Evolutionary conservation across 2,797 vertebrate genomes (phyloP), one percentile per base, ranked within the genome.

Genomic region (Kryptolebias ocellatus): DNA sequence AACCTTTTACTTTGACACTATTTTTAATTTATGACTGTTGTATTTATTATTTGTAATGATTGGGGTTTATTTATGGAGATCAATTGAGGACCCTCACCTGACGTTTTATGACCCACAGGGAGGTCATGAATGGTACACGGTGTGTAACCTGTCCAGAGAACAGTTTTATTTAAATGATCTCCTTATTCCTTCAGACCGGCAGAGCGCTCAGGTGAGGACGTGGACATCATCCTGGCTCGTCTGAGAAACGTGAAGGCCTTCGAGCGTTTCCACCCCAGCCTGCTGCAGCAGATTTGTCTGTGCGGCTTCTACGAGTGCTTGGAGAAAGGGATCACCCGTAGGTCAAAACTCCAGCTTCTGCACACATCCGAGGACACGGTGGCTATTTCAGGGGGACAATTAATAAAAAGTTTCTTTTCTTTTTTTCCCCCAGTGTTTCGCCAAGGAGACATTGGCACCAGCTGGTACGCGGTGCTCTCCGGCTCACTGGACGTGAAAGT

Each of bases 401-500:
- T 12, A 42, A 12, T 12, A 12, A 53, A 51, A 61, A 17, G 1
- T 2, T 64, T 42, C 2, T 42, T 42, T 42, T 14, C 8, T 50
- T 69, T 76, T 72, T 69, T 16, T 42, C 34, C 27, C 8, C 16
- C 82, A 99, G 98, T 99, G 60, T 99, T 96, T 91, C 96, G 97
- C 20, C 97, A 99, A 87, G 97, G 98, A 76, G 98, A 99, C 80
- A 98, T 98, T 72, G 98, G 98, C 60, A 99, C 95, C n/a, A 97
- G 95, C 69, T 99, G 98, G 98, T 98, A 99, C 62, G 94, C 97
- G 6, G 96, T 99, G 60, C 92, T 99, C 54, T 96, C 97, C 47
- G 98, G 98, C 70, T 99, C 98, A n/a, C 87, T 99, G 92, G 97
- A 98, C 86, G 98, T 99, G 76, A 98, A 96, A 92, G 96, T 99